Evolutionary conservation across 1,140 invertebrate species (phyloP), one percentile per base, ranked within the genome.

Genomic region (Psilanteris sp.): DNA sequence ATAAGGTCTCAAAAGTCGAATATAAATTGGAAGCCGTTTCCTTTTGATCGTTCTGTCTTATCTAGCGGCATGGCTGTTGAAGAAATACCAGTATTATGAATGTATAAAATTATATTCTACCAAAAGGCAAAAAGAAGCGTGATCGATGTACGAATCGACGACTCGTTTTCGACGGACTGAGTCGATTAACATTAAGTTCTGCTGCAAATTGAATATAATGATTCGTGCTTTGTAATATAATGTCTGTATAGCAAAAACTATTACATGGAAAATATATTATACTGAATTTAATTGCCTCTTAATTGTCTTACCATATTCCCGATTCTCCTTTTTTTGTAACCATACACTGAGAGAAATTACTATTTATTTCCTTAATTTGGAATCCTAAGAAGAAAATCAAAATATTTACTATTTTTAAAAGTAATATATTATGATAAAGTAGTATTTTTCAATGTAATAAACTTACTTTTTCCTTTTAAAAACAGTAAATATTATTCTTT

Each of bases 201-300:
- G 75, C 81, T 81, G 77, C 81, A 82, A 77, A 70, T 66, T 77
- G 67, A 68, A 55, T 78, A 73, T 76, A 79, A 81, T 78, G 81
- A 87, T 84, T 80, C 81, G 84, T 87, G 85, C 86, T 88, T 88
- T 88, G 87, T 88, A 88, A 87, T 79, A 87, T 88, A 87, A 84
- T 88, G 85, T 88, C 85, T 88, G 85, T 87, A 88, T 88, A 88
- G 87, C 85, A 86, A 88, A 83, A 88, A 86, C 85, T 84, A 87
- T 86, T 88, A 88, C 84, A 88, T 88, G 85, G 84, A 88, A 87
- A 88, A 88, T 88, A 88, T 88, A 88, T 88, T 88, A 88, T 88
- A 88, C 83, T 86, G 80, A 88, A 87, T 88, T 88, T 88, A 88
- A n/a, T n/a, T n/a, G n/a, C n/a, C n/a, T n/a, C n/a, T n/a, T n/a